A percentile compares a stretch with the other conserved stretches of the same genome.
phyloP scores from a whole-genome alignment of 2,797 vertebrate species.

The Gallinago nigripennis region DNA sequence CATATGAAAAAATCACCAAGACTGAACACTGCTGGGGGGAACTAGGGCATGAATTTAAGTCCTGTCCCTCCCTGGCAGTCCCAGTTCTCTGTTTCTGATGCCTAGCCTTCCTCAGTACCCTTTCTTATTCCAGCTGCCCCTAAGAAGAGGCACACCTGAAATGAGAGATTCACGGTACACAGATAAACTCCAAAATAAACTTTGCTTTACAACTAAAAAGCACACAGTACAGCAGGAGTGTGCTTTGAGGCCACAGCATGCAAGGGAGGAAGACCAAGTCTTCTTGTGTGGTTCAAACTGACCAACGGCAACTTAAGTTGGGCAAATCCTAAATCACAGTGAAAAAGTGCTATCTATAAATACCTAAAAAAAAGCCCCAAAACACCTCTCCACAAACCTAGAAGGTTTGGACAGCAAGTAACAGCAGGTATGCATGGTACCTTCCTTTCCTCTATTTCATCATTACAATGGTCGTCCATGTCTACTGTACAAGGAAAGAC shows the following conservation, averaged over 20 bases:
- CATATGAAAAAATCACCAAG: background rate
- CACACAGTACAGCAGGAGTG: background rate
- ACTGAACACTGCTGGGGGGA: background rate
- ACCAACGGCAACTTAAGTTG: background rate
- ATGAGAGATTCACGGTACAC: rapidly evolving
- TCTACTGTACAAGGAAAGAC: background rate
- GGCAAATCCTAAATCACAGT: background rate
- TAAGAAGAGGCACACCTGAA: background rate
- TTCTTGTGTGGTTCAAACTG: background rate
- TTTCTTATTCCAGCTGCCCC: background rate
- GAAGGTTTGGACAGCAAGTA: background rate
- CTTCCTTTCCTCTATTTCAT: background rate
- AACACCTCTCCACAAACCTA: background rate
- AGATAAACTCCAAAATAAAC: background rate
- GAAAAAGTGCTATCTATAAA: background rate
- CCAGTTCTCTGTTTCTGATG: background rate
- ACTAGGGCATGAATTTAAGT: background rate
- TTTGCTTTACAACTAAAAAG: background rate
- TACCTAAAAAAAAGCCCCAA: rapidly evolving
- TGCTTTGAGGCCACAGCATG: background rate
- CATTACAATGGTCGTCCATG: background rate
- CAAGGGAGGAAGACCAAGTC: background rate
- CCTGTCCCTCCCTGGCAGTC: background rate
- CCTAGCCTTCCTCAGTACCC: background rate
- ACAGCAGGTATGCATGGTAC: background rate